Evolutionary conservation across 2,113 vertebrate species (phyloP), one percentile per base, ranked within the genome.

Genomic region (Marmota monax): DNA sequence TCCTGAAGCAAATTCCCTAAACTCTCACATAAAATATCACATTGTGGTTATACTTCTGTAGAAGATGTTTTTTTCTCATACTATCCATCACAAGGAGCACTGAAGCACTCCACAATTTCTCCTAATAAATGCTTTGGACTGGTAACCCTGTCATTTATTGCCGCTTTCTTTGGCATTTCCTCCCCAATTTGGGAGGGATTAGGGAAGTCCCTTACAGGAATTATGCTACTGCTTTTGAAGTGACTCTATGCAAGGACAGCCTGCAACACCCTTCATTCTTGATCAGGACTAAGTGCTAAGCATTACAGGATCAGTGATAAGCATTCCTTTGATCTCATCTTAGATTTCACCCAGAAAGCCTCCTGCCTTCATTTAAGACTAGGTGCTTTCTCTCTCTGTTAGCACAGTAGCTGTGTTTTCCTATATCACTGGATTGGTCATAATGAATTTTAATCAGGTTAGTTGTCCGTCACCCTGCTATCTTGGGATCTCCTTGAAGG

Each of bases 401-500:
- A 48, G 9, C 32, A 13, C 11, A 82, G 23, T n/a, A 56, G 8
- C 61, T 79, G 39, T 84, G n/a, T 29, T 37, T 32, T 78, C 34
- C 14, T 79, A 25, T n/a, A n/a, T 82, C 63, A 88, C 9, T 17
- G 70, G 1, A 45, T 16, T 56, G 32, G 18, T 90, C 53, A 42
- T 42, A 53, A 45, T 65, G n/a, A 80, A 80, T 79, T 92, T 92
- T 87, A 90, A 70, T 63, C 70, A 39, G 20, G 4, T 92, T 76
- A 76, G 23, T 23, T 73, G 27, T 92, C 34, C 90, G n/a, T 88
- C 27, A 80, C 29, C 42, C 56, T 91, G 82, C 4, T 69, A 12
- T 58, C 70, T 83, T 95, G 39, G 78, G 73, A 67, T 78, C n/a
- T 73, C 70, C 53, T 91, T 72, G 7, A 84, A 18, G 63, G 61